Percentiles rank a stretch among this genome's conserved stretches.
These are phyloP conservation scores for Eustalomyia histrio DNA, from an alignment of 2,888 invertebrate genomes.

Conservation along the genomic window DNA sequence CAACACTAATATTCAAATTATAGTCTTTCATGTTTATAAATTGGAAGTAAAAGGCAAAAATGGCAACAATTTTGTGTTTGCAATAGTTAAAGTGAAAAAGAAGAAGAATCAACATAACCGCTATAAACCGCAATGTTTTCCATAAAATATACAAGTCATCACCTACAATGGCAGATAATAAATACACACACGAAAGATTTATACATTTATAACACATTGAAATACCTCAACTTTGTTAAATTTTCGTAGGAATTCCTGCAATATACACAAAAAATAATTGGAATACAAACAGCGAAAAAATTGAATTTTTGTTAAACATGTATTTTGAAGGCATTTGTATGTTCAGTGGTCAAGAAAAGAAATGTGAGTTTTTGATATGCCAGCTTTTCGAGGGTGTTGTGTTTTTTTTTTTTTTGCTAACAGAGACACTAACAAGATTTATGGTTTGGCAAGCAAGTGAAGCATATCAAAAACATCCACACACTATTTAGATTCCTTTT, in stretches of 20 bases:
- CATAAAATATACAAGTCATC: neutral
- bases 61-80: neutral
- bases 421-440: constrained; percentile 58
- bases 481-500: neutral
- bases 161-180: neutral
- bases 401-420: constrained; percentile 20
- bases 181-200: neutral
- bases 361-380: constrained; percentile 64
- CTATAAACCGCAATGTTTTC: neutral
- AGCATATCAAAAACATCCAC: constrained; percentile 52
- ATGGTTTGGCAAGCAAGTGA: constrained; percentile 59
- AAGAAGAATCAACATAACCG: neutral
- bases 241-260: neutral
- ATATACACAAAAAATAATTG: neutral
- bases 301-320: constrained; percentile 40
- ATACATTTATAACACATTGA: neutral
- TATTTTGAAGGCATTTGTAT: constrained; percentile 38
- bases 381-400: constrained; percentile 16
- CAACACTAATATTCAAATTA: no score
- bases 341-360: constrained; percentile 65
- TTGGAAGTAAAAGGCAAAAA: no score
- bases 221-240: constrained; percentile 3
- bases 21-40: no score
- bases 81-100: neutral
- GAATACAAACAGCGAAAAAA: neutral